phyloP scores from a whole-genome alignment of 2,888 invertebrate species.

The Parapristionchus giblindavisi region DNA sequence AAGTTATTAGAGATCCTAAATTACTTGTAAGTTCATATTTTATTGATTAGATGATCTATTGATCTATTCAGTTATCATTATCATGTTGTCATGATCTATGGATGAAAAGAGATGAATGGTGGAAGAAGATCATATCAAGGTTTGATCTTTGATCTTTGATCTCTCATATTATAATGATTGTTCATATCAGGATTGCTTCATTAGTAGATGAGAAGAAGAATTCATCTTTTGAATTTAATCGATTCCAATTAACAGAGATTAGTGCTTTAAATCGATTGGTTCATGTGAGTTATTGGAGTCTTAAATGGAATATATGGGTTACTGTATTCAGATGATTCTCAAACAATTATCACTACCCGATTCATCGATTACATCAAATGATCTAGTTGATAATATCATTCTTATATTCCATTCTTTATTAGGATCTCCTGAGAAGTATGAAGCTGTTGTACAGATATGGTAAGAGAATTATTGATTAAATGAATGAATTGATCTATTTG shows the following conservation, averaged over 20 bases:
- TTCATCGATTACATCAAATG: slow-evolving; percentile 10
- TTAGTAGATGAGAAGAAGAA: slow-evolving; percentile 33
- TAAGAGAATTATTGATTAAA: neutral
- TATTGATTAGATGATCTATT: neutral
- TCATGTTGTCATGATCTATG: slow-evolving; percentile 8
- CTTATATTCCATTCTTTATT: slow-evolving; percentile 17
- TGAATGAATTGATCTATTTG: neutral
- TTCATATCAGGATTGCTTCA: slow-evolving; percentile 24
- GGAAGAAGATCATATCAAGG: slow-evolving; percentile 25
- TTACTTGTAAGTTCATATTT: slow-evolving; percentile 4
- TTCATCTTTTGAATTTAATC: slow-evolving; percentile 27
- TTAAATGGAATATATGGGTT: neutral
- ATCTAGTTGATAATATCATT: slow-evolving; percentile 16
- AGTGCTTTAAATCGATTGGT: slow-evolving; percentile 23
- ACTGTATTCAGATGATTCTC: slow-evolving; percentile 11
- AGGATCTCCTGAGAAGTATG: slow-evolving; percentile 27
- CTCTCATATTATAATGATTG: neutral
- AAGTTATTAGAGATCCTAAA: slow-evolving; percentile 23
- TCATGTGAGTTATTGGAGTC: slow-evolving; percentile 14
- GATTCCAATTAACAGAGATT: slow-evolving; percentile 25
- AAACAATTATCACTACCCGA: slow-evolving; percentile 25
- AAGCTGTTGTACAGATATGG: slow-evolving; percentile 29
- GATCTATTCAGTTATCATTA: neutral
- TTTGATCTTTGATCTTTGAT: neutral
- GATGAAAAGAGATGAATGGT: slow-evolving; percentile 22